Conservation (phyloP, 2,113 vertebrate species). For the Cercopithecus mona region DNA sequence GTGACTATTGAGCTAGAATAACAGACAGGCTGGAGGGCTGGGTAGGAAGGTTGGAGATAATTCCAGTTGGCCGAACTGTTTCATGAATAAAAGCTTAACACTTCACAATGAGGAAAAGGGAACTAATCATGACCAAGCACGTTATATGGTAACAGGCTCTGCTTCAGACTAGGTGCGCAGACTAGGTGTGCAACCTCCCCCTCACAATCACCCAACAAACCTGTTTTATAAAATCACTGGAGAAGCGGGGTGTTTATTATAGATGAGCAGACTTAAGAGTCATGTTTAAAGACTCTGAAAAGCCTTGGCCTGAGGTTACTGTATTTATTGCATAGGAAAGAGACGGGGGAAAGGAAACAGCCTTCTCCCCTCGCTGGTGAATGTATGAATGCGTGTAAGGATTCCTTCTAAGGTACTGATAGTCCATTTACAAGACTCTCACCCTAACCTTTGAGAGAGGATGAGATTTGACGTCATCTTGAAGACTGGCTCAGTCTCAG, state of each 20-base stretch:
- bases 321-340: not conserved
- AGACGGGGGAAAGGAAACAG: not conserved
- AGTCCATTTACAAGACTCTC: not conserved
- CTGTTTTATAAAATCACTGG: not conserved
- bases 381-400: not conserved
- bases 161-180: not conserved
- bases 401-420: not conserved
- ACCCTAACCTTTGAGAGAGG: not conserved
- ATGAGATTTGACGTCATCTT: not conserved
- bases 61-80: not conserved
- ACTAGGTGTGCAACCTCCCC: not conserved
- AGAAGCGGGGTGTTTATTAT: not conserved
- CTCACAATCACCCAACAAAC: not conserved
- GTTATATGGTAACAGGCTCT: not conserved
- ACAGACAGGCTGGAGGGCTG: not conserved
- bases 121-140: not conserved
- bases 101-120: not conserved
- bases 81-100: not conserved
- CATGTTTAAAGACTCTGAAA: not conserved
- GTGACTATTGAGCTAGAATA: slow-evolving; percentile 57
- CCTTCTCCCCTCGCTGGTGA: not conserved
- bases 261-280: not conserved
- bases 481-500: not conserved
- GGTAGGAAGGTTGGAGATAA: not conserved
- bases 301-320: not conserved